Conservation (phyloP, 2,888 invertebrate species). For the Cryptocheilus praepositus region DNA sequence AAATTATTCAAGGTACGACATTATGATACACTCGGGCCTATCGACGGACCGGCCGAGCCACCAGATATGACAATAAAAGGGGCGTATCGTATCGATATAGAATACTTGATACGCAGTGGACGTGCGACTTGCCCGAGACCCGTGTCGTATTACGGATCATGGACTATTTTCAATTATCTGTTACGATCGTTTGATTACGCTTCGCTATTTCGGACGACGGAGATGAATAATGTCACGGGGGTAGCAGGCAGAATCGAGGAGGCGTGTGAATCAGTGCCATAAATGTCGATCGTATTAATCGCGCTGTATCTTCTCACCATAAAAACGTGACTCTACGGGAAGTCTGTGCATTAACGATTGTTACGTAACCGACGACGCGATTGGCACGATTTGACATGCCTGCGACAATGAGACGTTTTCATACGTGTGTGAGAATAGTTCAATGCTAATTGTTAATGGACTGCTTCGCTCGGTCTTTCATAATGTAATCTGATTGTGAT, state of each 20-base stretch:
- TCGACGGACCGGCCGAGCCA: background rate
- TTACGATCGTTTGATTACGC: slow-evolving; percentile 16
- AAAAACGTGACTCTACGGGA: slow-evolving; percentile 50
- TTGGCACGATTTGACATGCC: slow-evolving; percentile 23
- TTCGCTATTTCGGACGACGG: background rate
- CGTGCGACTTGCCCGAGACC: background rate
- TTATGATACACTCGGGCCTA: slow-evolving; percentile 54
- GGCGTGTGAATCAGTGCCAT: slow-evolving; percentile 65
- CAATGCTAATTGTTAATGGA: background rate
- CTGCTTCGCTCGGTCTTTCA: background rate
- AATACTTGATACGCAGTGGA: background rate
- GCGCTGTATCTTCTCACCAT: slow-evolving; percentile 57
- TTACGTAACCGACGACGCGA: slow-evolving; percentile 5
- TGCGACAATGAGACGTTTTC: background rate
- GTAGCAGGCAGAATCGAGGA: slow-evolving; percentile 56
- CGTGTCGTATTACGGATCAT: slow-evolving; percentile 30
- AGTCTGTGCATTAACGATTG: slow-evolving; percentile 4
- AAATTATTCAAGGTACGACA: slow-evolving; percentile 73
- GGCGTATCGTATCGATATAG: background rate
- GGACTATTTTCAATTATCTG: slow-evolving; percentile 69
- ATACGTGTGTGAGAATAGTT: background rate
- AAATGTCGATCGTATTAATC: too few relatives aligned
- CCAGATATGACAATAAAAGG: background rate
- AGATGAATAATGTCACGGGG: background rate
- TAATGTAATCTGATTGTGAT: too few relatives aligned